Percentiles rank a stretch among this genome's conserved stretches.
Evolutionary conservation across 2,113 vertebrate species (phyloP).

Genomic region (Phalacrocorax carbo): DNA sequence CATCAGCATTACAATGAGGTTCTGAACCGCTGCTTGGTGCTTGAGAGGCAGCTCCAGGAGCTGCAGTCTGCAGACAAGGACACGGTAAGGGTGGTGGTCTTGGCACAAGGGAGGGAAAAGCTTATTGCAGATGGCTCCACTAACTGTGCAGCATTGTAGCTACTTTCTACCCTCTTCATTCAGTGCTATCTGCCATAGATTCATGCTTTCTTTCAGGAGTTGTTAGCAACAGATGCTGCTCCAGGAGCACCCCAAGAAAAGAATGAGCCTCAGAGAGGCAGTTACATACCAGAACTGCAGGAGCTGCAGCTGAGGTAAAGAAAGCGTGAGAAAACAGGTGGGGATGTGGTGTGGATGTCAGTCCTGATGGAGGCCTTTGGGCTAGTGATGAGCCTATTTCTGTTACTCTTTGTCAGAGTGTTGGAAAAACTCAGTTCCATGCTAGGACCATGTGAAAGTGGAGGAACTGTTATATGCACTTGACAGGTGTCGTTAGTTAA

Average conservation of each 20-base stretch:
- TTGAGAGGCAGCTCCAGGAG: slow-evolving; percentile 75
- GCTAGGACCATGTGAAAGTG: neutral
- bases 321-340: neutral
- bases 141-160: neutral
- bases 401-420: neutral
- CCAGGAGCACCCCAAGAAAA: slow-evolving; percentile 89
- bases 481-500: neutral
- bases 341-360: neutral
- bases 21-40: slow-evolving; percentile 62
- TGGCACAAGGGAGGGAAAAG: neutral
- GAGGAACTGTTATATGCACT: neutral
- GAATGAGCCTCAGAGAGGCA: slow-evolving; percentile 59
- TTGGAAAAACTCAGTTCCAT: neutral
- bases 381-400: neutral
- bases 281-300: slow-evolving; percentile 73
- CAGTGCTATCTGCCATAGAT: neutral
- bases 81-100: neutral
- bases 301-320: slow-evolving; percentile 85
- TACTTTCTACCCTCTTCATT: neutral
- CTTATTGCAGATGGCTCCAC: neutral
- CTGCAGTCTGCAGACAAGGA: slow-evolving; percentile 60
- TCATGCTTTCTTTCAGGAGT: slow-evolving; percentile 67
- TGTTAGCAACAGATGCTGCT: slow-evolving; percentile 76
- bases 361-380: neutral
- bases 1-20: slow-evolving; percentile 70